A percentile compares a stretch with the other conserved stretches of the same genome.
Evolutionary conservation across 2,113 vertebrate species (phyloP).

Genomic region (Anseranas semipalmata): DNA sequence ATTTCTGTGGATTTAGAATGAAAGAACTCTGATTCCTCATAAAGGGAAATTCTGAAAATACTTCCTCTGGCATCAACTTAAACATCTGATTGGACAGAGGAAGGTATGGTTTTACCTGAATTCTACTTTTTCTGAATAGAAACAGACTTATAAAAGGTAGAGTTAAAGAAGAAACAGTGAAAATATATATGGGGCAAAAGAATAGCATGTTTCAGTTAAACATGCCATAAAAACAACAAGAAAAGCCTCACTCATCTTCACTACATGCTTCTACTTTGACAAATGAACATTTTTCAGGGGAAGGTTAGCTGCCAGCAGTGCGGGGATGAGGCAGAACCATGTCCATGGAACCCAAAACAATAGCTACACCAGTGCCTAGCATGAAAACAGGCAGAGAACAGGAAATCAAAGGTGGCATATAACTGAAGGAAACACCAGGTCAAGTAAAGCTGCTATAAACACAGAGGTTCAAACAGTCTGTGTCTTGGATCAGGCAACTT

Average conservation of each 20-base stretch:
- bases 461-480: background rate
- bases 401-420: background rate
- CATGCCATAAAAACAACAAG: background rate
- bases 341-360: background rate
- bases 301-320: background rate
- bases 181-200: background rate
- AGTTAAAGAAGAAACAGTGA: background rate
- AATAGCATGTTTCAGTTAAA: background rate
- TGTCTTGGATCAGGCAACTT: background rate
- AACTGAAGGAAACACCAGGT: background rate
- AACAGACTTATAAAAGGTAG: background rate
- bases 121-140: background rate
- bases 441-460: background rate
- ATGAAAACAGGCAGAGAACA: background rate
- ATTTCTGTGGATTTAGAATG: background rate
- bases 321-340: background rate
- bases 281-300: background rate
- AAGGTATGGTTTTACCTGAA: background rate
- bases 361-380: background rate
- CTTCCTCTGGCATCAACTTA: background rate
- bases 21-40: background rate
- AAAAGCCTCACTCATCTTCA: background rate
- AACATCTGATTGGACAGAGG: background rate
- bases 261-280: background rate
- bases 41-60: background rate